These are phyloP conservation scores for Microtus obscurus DNA, from an alignment of 2,797 vertebrate genomes.

Conservation along the genomic window DNA sequence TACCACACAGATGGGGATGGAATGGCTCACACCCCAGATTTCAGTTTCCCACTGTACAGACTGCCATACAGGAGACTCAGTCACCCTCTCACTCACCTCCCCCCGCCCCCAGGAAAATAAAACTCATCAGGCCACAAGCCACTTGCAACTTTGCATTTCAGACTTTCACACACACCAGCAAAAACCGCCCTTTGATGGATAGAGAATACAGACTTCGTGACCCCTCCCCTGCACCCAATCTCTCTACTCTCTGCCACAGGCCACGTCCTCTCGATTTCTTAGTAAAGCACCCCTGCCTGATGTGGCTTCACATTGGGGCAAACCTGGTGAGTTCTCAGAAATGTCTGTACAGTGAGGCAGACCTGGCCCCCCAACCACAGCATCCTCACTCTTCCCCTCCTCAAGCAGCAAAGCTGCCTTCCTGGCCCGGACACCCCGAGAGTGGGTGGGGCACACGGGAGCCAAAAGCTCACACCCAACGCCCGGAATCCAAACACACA, in stretches of 20 bases:
- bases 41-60: slow-evolving; percentile 32
- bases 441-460: accelerated
- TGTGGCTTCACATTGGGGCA: slow-evolving; percentile 59
- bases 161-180: slow-evolving; percentile 33
- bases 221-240: not conserved
- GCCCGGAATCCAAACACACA: not conserved
- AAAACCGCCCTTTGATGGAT: slow-evolving; percentile 32
- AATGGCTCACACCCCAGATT: not conserved
- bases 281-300: slow-evolving; percentile 74
- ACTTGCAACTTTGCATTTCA: slow-evolving; percentile 34
- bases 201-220: not conserved
- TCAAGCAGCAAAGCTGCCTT: not conserved
- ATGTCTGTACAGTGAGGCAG: slow-evolving; percentile 75
- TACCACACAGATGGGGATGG: not conserved
- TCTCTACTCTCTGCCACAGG: slow-evolving; percentile 72
- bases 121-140: not conserved
- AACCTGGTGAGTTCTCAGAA: slow-evolving; percentile 85
- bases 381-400: not conserved
- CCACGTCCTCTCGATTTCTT: slow-evolving; percentile 83
- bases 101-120: slow-evolving; percentile 34
- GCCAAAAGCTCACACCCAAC: slow-evolving; percentile 47
- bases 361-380: slow-evolving; percentile 77
- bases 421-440: not conserved
- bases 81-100: not conserved
- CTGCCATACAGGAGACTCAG: not conserved